Conservation (phyloP, 2,113 vertebrate species). For the Pao palembangensis region DNA sequence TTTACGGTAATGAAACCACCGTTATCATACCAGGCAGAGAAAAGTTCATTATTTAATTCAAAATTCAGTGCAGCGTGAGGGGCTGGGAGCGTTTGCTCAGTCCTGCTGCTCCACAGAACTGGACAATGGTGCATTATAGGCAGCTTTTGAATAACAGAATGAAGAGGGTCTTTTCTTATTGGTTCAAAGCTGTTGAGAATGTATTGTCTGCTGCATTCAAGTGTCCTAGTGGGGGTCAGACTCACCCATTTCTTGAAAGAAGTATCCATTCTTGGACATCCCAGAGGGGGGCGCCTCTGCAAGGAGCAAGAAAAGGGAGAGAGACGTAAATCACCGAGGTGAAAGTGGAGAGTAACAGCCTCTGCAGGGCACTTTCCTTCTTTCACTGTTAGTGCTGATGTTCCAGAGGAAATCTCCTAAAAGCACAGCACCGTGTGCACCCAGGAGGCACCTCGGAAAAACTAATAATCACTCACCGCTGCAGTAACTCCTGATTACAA, state of each 20-base stretch:
- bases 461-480: neutral
- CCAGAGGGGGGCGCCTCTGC: constrained; percentile 79
- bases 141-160: neutral
- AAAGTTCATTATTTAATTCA: constrained; percentile 63
- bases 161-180: neutral
- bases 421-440: neutral
- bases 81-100: constrained; percentile 14
- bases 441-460: neutral
- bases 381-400: neutral
- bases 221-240: constrained; percentile 35
- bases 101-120: constrained; percentile 23
- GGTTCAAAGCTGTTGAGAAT: constrained; percentile 1
- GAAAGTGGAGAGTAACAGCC: constrained; percentile 9
- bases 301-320: constrained; percentile 35
- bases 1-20: constrained; percentile 59
- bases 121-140: constrained; percentile 5
- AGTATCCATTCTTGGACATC: constrained; percentile 93
- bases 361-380: neutral
- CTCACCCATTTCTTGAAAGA: constrained; percentile 92
- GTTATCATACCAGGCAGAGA: constrained; percentile 52
- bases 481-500: neutral
- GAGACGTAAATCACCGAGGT: constrained; percentile 26
- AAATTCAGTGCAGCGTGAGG: constrained; percentile 31
- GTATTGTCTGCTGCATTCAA: neutral
- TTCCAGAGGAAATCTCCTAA: neutral